Evolutionary conservation across 1,140 invertebrate genomes (phyloP).

Genomic region (Trinorchestia longiramus): DNA sequence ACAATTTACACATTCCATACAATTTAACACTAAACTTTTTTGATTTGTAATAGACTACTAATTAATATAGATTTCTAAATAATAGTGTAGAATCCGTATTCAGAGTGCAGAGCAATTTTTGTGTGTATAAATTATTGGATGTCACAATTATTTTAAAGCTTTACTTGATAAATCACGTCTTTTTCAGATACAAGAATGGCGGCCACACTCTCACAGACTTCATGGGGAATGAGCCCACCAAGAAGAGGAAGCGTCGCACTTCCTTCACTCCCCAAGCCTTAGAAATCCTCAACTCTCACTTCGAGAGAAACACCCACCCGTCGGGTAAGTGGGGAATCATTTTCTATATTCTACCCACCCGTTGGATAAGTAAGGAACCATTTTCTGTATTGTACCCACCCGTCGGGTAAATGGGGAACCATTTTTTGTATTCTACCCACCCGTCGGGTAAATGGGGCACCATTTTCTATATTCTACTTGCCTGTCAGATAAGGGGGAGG

Average conservation of each 20-base stretch:
- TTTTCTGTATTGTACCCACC: not conserved
- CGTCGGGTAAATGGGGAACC: not conserved
- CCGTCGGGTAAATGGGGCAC: not conserved
- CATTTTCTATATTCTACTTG: no score
- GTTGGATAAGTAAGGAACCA: not conserved
- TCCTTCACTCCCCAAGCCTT: slow-evolving; percentile 97
- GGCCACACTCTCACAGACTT: slow-evolving; percentile 94
- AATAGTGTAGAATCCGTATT: no score
- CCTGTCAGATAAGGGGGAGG: no score
- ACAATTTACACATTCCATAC: no score
- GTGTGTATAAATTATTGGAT: no score
- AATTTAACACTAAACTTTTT: no score
- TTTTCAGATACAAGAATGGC: slow-evolving; percentile 85
- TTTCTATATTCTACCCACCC: not conserved
- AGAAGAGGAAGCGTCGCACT: slow-evolving; percentile 94
- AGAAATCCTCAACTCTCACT: slow-evolving; percentile 93
- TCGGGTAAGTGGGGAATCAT: slow-evolving; percentile 79
- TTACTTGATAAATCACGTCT: no score
- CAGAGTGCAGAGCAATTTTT: no score
- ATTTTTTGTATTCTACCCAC: not conserved
- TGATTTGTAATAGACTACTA: no score
- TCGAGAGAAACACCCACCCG: slow-evolving; percentile 97
- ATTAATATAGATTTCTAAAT: no score
- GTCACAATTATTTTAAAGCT: no score
- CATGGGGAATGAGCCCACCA: slow-evolving; percentile 94